These are phyloP conservation scores for Typhlomys cinereus DNA, from an alignment of 2,113 vertebrate species.

Conservation along the genomic window DNA sequence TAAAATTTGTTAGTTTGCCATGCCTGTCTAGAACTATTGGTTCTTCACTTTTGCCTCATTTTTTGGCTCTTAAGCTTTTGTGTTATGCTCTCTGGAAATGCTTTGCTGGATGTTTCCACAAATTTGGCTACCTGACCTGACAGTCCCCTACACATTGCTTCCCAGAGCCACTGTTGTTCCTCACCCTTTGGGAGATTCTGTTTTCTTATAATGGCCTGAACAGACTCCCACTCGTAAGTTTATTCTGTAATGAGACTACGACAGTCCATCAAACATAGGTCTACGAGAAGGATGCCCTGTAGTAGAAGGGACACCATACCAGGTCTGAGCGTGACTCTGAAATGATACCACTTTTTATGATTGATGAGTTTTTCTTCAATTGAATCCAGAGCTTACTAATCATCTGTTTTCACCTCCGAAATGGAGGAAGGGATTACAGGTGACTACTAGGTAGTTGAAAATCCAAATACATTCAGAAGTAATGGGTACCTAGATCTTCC, in stretches of 20 bases:
- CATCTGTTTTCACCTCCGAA: too few species aligned
- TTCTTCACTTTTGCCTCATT: neutral
- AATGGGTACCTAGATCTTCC: neutral
- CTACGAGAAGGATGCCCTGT: neutral
- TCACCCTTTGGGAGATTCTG: neutral
- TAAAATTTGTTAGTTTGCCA: neutral
- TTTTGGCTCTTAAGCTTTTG: slow-evolving; percentile 2
- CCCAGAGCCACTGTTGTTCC: neutral
- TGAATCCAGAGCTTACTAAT: too few species aligned
- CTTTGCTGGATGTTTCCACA: neutral
- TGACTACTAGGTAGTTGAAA: neutral
- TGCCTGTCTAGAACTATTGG: slow-evolving; percentile 4
- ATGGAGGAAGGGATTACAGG: too few species aligned
- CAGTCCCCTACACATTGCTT: neutral
- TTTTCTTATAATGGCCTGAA: neutral
- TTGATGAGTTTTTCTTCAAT: too few species aligned
- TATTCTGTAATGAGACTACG: neutral
- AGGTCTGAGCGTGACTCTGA: neutral
- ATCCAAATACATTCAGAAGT: neutral
- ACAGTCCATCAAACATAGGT: neutral
- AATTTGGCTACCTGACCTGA: neutral
- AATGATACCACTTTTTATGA: too few species aligned
- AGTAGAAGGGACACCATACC: neutral
- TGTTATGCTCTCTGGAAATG: neutral
- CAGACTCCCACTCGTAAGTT: neutral